Percentiles rank a stretch among this genome's conserved stretches.
phyloP scores from a whole-genome alignment of 2,888 invertebrate genomes.

The Pheosia gnoma region DNA sequence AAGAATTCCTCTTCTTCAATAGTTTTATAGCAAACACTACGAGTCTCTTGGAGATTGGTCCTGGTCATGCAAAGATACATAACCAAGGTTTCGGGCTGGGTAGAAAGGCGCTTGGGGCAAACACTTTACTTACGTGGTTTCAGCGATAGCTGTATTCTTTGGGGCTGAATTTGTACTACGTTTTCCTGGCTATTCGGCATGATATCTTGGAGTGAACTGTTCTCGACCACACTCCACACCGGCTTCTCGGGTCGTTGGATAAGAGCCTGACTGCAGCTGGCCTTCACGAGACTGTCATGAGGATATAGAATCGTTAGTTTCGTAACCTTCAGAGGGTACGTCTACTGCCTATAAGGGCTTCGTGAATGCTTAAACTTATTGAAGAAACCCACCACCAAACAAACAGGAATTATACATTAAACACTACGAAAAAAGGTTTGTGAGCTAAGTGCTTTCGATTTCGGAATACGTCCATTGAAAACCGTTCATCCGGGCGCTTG shows the following conservation, averaged over 20 bases:
- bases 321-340: no score
- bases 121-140: constrained; percentile 82
- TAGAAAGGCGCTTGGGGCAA: neutral
- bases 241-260: constrained; percentile 68
- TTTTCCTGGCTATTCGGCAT: constrained; percentile 63
- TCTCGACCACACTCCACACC: constrained; percentile 63
- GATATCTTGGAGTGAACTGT: constrained; percentile 80
- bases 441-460: constrained; percentile 7
- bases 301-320: neutral
- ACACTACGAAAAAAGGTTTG: constrained; percentile 3
- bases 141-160: constrained; percentile 83
- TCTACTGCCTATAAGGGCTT: no score
- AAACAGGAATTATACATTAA: constrained; percentile 5
- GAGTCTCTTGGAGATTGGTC: no score
- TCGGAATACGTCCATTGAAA: constrained; percentile 51
- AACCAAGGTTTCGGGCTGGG: no score
- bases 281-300: constrained; percentile 63
- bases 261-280: constrained; percentile 68
- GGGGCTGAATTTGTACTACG: constrained; percentile 87
- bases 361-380: no score
- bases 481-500: constrained; percentile 50
- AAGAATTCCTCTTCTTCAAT: no score
- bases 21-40: no score
- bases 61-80: no score
- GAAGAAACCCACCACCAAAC: neutral